Conservation (phyloP, 1,140 invertebrate genomes). For the Achroia grisella region DNA sequence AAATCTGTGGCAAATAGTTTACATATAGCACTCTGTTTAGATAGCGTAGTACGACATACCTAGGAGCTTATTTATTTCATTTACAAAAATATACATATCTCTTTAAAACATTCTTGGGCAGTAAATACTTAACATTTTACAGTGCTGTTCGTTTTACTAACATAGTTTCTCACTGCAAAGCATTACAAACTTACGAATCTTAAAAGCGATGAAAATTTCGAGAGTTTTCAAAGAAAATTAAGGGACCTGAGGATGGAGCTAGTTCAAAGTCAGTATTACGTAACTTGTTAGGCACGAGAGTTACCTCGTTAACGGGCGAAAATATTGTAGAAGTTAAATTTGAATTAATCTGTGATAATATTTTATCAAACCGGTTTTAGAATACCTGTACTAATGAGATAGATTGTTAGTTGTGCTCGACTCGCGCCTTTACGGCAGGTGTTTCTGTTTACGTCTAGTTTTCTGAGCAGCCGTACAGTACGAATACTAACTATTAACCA, state of each 20-base stretch:
- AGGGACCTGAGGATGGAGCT: slow-evolving; percentile 38
- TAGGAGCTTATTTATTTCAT: too few species aligned
- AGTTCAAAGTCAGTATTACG: slow-evolving; percentile 42
- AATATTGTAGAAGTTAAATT: slow-evolving; percentile 51
- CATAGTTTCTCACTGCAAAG: slow-evolving; percentile 36
- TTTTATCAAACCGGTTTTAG: slow-evolving; percentile 42
- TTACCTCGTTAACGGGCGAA: slow-evolving; percentile 60
- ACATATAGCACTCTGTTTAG: too few species aligned
- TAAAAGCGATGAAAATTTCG: slow-evolving; percentile 61
- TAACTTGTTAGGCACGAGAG: slow-evolving; percentile 58
- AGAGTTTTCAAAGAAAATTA: slow-evolving; percentile 64
- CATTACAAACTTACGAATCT: slow-evolving; percentile 41
- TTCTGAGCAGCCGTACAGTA: too few species aligned
- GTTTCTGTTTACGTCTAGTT: slow-evolving; percentile 25
- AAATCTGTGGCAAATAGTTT: too few species aligned
- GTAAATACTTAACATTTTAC: too few species aligned
- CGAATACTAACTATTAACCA: too few species aligned
- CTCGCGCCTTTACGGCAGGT: slow-evolving; percentile 29
- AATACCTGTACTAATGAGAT: slow-evolving; percentile 55
- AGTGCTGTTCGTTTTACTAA: slow-evolving; percentile 6
- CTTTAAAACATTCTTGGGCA: too few species aligned
- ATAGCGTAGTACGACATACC: too few species aligned
- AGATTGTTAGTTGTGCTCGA: slow-evolving; percentile 25
- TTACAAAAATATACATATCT: too few species aligned
- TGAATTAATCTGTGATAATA: slow-evolving; percentile 49